These are phyloP conservation scores for Cantharis rustica DNA, from an alignment of 2,888 invertebrate genomes.

Conservation along the genomic window DNA sequence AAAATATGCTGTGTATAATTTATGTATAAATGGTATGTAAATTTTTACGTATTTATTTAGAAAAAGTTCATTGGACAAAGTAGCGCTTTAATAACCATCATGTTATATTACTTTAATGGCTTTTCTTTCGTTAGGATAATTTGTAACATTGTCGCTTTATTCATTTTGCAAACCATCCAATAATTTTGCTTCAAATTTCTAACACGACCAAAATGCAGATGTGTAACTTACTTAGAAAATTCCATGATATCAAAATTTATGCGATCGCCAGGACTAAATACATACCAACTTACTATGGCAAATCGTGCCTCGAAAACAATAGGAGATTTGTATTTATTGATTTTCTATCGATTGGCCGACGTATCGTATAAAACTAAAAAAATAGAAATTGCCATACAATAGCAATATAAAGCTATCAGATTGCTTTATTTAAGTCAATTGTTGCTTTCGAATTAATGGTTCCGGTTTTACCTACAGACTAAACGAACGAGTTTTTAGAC, in stretches of 20 bases:
- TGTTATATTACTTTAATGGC: background rate
- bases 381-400: slow-evolving; percentile 20
- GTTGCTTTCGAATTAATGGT: background rate
- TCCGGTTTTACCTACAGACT: background rate
- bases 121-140: background rate
- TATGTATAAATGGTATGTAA: background rate
- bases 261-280: background rate
- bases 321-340: slow-evolving; percentile 28
- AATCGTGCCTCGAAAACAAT: slow-evolving; percentile 27
- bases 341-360: slow-evolving; percentile 19
- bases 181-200: background rate
- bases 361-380: slow-evolving; percentile 17
- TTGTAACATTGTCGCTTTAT: background rate
- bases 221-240: background rate
- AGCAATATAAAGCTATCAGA: slow-evolving; percentile 25
- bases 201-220: background rate
- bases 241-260: background rate
- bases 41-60: background rate
- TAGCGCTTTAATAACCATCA: background rate
- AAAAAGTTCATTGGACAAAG: background rate
- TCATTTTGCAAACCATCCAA: background rate
- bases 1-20: background rate
- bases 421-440: slow-evolving; percentile 13
- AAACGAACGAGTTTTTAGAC: background rate
- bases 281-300: slow-evolving; percentile 16